Percentiles rank a stretch among this genome's conserved stretches.
These are phyloP conservation scores for Alloscopus bannaensis DNA, from an alignment of 2,888 invertebrate species.

Conservation along the genomic window DNA sequence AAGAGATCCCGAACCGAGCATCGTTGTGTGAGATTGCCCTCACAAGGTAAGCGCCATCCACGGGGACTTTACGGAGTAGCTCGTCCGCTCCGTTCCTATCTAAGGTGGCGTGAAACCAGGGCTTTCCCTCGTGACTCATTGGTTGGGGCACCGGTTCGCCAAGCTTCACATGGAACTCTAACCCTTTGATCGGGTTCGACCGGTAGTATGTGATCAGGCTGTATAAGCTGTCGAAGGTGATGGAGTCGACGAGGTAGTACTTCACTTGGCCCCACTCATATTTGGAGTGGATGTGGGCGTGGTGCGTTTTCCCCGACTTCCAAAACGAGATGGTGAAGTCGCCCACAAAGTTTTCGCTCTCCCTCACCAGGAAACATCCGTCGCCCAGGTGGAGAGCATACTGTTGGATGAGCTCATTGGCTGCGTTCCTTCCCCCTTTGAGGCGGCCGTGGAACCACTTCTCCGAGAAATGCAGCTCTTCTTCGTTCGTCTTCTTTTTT, in stretches of 20 bases:
- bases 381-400: conserved; percentile 84
- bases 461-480: conserved; percentile 93
- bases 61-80: conserved; percentile 86
- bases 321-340: conserved; percentile 94
- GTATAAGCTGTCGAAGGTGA: conserved; percentile 93
- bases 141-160: conserved; percentile 96
- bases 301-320: conserved; percentile 90
- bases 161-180: conserved; percentile 91
- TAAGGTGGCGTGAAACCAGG: conserved; percentile 77
- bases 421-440: conserved; percentile 85
- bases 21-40: conserved; percentile 83
- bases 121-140: conserved; percentile 87
- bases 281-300: conserved; percentile 91
- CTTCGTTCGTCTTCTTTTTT: conserved; percentile 77
- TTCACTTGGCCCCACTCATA: conserved; percentile 90
- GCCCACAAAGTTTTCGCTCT: conserved; percentile 96
- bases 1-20: conserved; percentile 89
- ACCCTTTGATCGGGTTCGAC: conserved; percentile 88
- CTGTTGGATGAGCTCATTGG: conserved; percentile 83
- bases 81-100: conserved; percentile 91
- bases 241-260: conserved; percentile 91
- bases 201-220: conserved; percentile 93
- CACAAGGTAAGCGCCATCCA: conserved; percentile 96
- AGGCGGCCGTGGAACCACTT: conserved; percentile 96
- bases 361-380: conserved; percentile 93